These are phyloP conservation scores for Shinisaurus crocodilurus DNA, from an alignment of 2,113 vertebrate species.

Conservation along the genomic window DNA sequence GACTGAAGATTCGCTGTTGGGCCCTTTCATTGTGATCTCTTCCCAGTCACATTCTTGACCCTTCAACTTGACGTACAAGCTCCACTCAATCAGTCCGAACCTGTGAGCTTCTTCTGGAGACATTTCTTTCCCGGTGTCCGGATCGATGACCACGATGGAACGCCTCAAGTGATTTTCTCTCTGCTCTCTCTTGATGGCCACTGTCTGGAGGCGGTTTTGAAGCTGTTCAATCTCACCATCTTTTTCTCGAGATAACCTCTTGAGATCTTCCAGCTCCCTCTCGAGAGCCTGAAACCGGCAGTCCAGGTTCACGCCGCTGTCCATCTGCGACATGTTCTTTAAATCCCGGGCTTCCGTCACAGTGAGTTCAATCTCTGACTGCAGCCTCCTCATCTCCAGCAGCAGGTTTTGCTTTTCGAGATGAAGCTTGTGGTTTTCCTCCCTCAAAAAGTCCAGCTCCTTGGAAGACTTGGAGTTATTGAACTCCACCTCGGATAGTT, in stretches of 20 bases:
- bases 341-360: slow-evolving; percentile 86
- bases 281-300: slow-evolving; percentile 87
- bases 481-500: slow-evolving; percentile 90
- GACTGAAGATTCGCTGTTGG: slow-evolving; percentile 89
- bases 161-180: slow-evolving; percentile 93
- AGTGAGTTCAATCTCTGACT: slow-evolving; percentile 92
- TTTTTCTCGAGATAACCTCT: slow-evolving; percentile 85
- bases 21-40: slow-evolving; percentile 93
- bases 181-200: slow-evolving; percentile 91
- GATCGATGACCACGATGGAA: slow-evolving; percentile 96
- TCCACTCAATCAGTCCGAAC: slow-evolving; percentile 93
- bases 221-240: slow-evolving; percentile 90
- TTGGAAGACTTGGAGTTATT: slow-evolving; percentile 93
- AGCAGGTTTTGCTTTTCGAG: slow-evolving; percentile 92
- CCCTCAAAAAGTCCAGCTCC: slow-evolving; percentile 91
- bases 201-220: slow-evolving; percentile 85
- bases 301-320: slow-evolving; percentile 83
- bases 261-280: slow-evolving; percentile 88
- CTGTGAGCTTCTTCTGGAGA: slow-evolving; percentile 93
- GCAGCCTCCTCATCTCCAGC: slow-evolving; percentile 88
- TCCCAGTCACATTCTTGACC: slow-evolving; percentile 99
- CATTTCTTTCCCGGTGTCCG: slow-evolving; percentile 94
- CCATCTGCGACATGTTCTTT: slow-evolving; percentile 77
- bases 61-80: slow-evolving; percentile 94
- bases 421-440: slow-evolving; percentile 91